A percentile compares a stretch with the other conserved stretches of the same genome.
Conservation (phyloP, 2,888 invertebrate species). For the Chaetoderma sp. region DNA sequence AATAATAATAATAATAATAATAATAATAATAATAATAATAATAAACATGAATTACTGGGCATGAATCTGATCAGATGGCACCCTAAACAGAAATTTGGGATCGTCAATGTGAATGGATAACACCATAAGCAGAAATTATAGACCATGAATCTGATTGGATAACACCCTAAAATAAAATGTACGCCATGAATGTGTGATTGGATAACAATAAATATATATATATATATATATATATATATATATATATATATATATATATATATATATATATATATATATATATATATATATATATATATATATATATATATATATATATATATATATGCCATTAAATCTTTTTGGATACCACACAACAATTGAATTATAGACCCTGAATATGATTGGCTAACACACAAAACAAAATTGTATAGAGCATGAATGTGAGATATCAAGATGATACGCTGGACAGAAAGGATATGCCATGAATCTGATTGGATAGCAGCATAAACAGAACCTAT, state of each 20-base stretch:
- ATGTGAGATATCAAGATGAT: too few relatives aligned
- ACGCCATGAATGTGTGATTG: too few relatives aligned
- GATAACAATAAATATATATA: too few relatives aligned
- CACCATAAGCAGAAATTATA: too few relatives aligned
- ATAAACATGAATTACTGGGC: not conserved
- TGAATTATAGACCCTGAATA: not conserved
- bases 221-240: too few relatives aligned
- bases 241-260: not conserved
- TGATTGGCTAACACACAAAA: not conserved
- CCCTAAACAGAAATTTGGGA: not conserved
- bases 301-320: not conserved
- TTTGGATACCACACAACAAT: not conserved
- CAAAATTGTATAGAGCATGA: too few relatives aligned
- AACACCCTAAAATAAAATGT: too few relatives aligned
- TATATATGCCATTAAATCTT: not conserved
- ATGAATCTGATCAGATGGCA: not conserved
- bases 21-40: not conserved
- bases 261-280: not conserved
- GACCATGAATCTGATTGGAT: too few relatives aligned
- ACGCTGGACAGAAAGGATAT: too few relatives aligned
- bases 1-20: not conserved
- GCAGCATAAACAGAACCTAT: too few relatives aligned
- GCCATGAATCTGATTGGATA: too few relatives aligned
- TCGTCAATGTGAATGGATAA: too few relatives aligned
- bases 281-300: not conserved